These are phyloP conservation scores for Anguilla rostrata DNA, from an alignment of 2,113 vertebrate species.

Conservation along the genomic window DNA sequence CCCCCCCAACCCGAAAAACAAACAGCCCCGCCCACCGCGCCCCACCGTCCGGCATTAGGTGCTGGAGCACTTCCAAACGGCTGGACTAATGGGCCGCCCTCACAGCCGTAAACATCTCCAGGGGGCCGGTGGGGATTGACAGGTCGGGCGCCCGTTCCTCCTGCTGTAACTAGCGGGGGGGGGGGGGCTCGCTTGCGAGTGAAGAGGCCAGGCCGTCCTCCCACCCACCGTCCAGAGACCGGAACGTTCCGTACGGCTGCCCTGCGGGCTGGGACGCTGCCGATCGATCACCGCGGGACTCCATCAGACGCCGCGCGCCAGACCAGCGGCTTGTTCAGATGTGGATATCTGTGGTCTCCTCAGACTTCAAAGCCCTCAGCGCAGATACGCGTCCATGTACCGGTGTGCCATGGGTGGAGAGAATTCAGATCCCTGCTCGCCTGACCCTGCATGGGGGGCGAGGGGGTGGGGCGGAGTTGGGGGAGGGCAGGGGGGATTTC, in stretches of 20 bases:
- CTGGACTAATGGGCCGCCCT: conserved; percentile 59
- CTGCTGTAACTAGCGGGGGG: conserved; percentile 69
- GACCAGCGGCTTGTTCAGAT: background rate
- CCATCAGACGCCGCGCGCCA: background rate
- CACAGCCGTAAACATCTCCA: conserved; percentile 71
- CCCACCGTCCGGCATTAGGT: too few relatives aligned
- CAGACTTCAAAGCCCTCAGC: background rate
- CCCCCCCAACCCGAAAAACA: background rate
- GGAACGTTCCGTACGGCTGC: conserved; percentile 50
- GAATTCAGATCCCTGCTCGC: background rate
- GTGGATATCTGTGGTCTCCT: background rate
- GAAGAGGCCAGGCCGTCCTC: conserved; percentile 75
- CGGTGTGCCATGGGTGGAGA: background rate
- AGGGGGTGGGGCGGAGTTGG: too few relatives aligned
- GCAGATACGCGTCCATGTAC: too few relatives aligned
- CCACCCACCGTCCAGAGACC: conserved; percentile 69
- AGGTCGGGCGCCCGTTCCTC: conserved; percentile 74
- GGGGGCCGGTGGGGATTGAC: conserved; percentile 69
- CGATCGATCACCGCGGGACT: background rate
- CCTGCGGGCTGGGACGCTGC: conserved; percentile 16
- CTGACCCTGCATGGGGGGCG: too few relatives aligned
- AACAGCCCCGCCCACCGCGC: too few relatives aligned
- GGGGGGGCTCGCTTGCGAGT: conserved; percentile 75
- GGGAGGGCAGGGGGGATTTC: background rate
- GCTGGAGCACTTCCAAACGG: conserved; percentile 65